Conservation (phyloP, 92 coral and sea anemone genomes). For the Palythoa grandis region DNA sequence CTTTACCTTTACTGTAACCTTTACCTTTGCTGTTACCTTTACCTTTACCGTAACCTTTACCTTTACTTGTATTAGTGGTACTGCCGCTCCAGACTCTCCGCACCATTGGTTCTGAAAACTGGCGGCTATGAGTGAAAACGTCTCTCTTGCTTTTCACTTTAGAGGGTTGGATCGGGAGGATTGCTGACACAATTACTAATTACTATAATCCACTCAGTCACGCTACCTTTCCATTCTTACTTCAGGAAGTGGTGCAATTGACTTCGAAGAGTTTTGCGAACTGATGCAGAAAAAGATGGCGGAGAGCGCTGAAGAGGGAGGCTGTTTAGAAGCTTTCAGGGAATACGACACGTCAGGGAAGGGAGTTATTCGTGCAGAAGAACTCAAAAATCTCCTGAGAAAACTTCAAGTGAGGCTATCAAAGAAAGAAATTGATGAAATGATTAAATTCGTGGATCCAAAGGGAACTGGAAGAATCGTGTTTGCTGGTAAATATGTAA, state of each 20-base stretch:
- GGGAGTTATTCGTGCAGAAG: conserved; percentile 63
- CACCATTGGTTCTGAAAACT: too few relatives aligned
- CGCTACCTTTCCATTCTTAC: background rate
- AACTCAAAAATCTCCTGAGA: conserved; percentile 55
- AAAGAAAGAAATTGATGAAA: conserved; percentile 62
- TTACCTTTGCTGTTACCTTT: too few relatives aligned
- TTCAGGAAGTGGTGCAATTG: conserved; percentile 89
- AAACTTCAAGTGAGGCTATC: conserved; percentile 62
- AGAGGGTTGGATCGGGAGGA: background rate
- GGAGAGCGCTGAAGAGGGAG: conserved; percentile 77
- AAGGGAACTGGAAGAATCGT: conserved; percentile 53
- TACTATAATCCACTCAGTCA: background rate
- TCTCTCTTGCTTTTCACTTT: too few relatives aligned
- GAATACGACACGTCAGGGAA: conserved; percentile 71
- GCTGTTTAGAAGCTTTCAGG: conserved; percentile 77
- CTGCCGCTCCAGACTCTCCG: too few relatives aligned
- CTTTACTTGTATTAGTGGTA: too few relatives aligned
- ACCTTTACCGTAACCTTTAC: too few relatives aligned
- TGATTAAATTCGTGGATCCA: conserved; percentile 55
- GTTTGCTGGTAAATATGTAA: conserved; percentile 55
- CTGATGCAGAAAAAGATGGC: conserved; percentile 89
- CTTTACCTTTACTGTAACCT: too few relatives aligned
- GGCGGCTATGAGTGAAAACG: too few relatives aligned
- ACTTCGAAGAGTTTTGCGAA: conserved; percentile 91
- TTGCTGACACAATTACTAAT: background rate